A percentile compares a stretch with the other conserved stretches of the same genome.
These are phyloP conservation scores for Coelopa frigida DNA, from an alignment of 1,140 invertebrate species.

Conservation along the genomic window DNA sequence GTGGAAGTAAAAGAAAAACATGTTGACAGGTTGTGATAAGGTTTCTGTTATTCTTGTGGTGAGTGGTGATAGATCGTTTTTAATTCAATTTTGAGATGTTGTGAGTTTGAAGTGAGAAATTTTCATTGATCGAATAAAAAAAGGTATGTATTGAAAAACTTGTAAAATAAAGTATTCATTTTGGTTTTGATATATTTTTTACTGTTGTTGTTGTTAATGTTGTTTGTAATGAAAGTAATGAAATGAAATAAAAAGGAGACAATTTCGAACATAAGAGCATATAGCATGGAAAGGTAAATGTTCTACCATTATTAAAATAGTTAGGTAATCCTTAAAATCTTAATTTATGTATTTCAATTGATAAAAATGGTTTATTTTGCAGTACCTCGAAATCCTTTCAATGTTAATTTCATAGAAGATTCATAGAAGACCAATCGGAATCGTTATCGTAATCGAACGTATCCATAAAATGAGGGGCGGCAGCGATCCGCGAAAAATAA, in stretches of 20 bases:
- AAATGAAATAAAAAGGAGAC: not conserved
- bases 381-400: slow-evolving; percentile 46
- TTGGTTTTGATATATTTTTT: slow-evolving; percentile 2
- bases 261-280: no score
- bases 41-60: no score
- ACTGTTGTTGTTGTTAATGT: slow-evolving; percentile 1
- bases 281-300: no score
- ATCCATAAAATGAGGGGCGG: slow-evolving; percentile 30
- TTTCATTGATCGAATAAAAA: no score
- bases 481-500: slow-evolving; percentile 50
- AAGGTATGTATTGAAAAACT: no score
- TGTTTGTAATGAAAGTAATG: not conserved
- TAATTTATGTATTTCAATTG: no score
- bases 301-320: slow-evolving; percentile 1
- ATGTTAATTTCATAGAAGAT: slow-evolving; percentile 12
- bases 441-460: slow-evolving; percentile 15
- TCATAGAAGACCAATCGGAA: slow-evolving; percentile 10
- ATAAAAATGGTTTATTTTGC: slow-evolving; percentile 17
- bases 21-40: no score
- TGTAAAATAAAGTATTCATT: not conserved
- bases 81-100: no score
- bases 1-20: no score
- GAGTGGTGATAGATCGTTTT: no score
- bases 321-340: no score
- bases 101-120: no score